Conservation (phyloP, 2,888 invertebrate genomes). For the Unio pictorum region DNA sequence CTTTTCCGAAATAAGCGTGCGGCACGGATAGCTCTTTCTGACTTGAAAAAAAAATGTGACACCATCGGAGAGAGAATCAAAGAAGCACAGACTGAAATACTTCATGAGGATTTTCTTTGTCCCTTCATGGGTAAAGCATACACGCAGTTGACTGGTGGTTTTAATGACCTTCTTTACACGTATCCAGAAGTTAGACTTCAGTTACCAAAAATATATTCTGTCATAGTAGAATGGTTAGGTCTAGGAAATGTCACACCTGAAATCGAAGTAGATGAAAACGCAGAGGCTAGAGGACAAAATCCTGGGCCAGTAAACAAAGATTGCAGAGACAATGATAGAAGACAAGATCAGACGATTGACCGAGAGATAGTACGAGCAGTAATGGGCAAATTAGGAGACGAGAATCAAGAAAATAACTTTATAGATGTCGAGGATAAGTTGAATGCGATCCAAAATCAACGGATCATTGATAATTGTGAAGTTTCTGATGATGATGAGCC, state of each 20-base stretch:
- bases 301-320: no score
- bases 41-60: slow-evolving; percentile 35
- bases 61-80: slow-evolving; percentile 39
- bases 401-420: slow-evolving; percentile 36
- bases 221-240: slow-evolving; percentile 47
- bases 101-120: slow-evolving; percentile 48
- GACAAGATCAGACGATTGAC: background rate
- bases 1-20: slow-evolving; percentile 24
- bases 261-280: slow-evolving; percentile 11
- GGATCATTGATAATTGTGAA: background rate
- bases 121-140: slow-evolving; percentile 17
- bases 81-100: slow-evolving; percentile 42
- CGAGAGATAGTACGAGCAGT: background rate
- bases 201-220: slow-evolving; percentile 18
- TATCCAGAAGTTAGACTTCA: slow-evolving; percentile 21
- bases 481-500: slow-evolving; percentile 2
- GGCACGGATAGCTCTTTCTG: slow-evolving; percentile 34
- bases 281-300: no score
- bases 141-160: slow-evolving; percentile 15
- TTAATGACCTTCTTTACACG: slow-evolving; percentile 15
- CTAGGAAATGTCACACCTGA: slow-evolving; percentile 25
- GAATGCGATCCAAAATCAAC: slow-evolving; percentile 19
- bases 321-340: no score
- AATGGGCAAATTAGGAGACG: slow-evolving; percentile 17
- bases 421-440: slow-evolving; percentile 40